Percentiles rank a stretch among this genome's conserved stretches.
phyloP scores from a whole-genome alignment of 2,797 vertebrate species.

The Streptopelia turtur region DNA sequence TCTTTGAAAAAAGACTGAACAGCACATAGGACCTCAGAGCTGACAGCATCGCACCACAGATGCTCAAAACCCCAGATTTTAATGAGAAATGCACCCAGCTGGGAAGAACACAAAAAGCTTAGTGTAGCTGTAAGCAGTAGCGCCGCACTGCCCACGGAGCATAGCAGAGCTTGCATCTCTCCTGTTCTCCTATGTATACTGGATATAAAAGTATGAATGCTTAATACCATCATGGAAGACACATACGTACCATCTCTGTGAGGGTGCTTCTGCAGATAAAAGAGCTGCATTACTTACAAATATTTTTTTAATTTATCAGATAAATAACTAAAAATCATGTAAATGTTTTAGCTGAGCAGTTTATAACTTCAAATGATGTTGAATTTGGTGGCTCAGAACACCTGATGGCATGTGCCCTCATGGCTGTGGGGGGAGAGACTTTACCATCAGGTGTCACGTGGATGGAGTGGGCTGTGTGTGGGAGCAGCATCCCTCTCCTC shows the following conservation, averaged over 20 bases:
- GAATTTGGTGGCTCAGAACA: neutral
- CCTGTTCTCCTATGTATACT: neutral
- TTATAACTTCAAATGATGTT: neutral
- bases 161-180: neutral
- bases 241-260: accelerated
- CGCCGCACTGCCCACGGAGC: accelerated
- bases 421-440: neutral
- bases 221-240: accelerated
- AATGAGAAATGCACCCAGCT: neutral
- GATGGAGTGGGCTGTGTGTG: neutral
- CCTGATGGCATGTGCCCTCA: neutral
- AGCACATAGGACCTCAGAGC: neutral
- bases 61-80: neutral
- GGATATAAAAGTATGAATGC: neutral
- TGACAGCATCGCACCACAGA: accelerated
- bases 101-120: neutral
- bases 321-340: neutral
- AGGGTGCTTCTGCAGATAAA: neutral
- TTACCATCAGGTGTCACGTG: neutral
- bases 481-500: neutral
- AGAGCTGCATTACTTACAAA: neutral
- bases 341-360: neutral
- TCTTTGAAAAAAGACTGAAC: neutral
- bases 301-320: neutral
- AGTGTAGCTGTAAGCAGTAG: neutral